phyloP scores from a whole-genome alignment of 35 echinoderm and acorn worm genomes.

The Nesometra sesokonis region DNA sequence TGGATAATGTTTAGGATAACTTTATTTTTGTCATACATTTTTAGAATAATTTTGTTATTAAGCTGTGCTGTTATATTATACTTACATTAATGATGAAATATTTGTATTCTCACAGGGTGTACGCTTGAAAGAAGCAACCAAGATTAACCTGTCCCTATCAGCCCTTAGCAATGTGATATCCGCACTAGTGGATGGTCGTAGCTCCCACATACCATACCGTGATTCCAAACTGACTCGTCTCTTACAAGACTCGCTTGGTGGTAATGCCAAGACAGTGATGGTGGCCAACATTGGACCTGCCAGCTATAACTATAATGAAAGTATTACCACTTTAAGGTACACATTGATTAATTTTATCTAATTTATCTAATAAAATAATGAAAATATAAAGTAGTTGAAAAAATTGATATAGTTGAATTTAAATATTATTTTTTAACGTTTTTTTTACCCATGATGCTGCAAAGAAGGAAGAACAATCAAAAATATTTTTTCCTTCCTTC shows the following conservation, averaged over 20 bases:
- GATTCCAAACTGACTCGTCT: slow-evolving; percentile 94
- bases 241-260: slow-evolving; percentile 90
- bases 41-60: no score
- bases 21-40: no score
- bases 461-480: no score
- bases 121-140: slow-evolving; percentile 91
- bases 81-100: no score
- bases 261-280: slow-evolving; percentile 76
- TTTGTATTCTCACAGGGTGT: slow-evolving; percentile 34
- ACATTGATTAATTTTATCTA: neutral
- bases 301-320: slow-evolving; percentile 93
- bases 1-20: no score
- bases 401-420: no score
- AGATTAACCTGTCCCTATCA: slow-evolving; percentile 97
- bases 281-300: slow-evolving; percentile 84
- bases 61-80: no score
- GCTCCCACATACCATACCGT: slow-evolving; percentile 91
- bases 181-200: slow-evolving; percentile 87
- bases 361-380: no score
- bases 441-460: no score
- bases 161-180: slow-evolving; percentile 97
- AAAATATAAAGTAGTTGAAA: no score
- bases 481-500: no score
- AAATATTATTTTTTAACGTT: no score
- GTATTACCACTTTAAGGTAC: slow-evolving; percentile 64